Evolutionary conservation across 2,113 vertebrate genomes (phyloP), one percentile per base, ranked within the genome.

Genomic region (Prochilodus magdalenae): DNA sequence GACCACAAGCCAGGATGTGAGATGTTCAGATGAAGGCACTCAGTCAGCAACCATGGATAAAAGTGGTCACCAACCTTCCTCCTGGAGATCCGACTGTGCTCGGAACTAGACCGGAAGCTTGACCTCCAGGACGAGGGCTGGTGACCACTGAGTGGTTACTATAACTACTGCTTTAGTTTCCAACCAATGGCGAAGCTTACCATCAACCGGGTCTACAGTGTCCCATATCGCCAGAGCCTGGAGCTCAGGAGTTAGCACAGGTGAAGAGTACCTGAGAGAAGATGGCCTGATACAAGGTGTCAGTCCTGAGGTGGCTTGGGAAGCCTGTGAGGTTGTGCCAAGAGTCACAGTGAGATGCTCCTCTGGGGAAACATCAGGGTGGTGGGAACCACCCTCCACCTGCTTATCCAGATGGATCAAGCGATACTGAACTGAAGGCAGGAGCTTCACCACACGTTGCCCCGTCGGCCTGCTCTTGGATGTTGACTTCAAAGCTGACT

Each of bases 401-500:
- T 77, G 62, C 47, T 69, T 62, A 36, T 87, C 85, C 67, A 83
- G 65, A 53, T 85, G 83, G 62, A 88, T 75, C 16, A 83, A 66
- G 29, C 74, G 73, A 44, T 86, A 85, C 82, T 92, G 91, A 84
- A 88, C 88, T 0, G 89, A 86, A 53, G 91, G 83, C 86, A 91
- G 86, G 44, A 73, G 72, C 53, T 74, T 85, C 29, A 75, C 75
- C 22, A 70, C 88, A 27, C 13, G 85, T 82, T 78, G 84, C 74
- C 12, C 87, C 51, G 60, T 15, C 0, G 27, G 63, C 20, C 90
- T 90, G 82, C 86, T 91, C 77, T 90, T 92, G 10, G 89, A 92
- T 53, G 88, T 89, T 6, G 91, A 93, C 80, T 94, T 94, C 30
- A 94, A 86, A 24, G 92, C 92, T 33, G 92, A 93, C 83, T 93